Conservation (phyloP, 2,888 invertebrate genomes). For the Pycnomerus fuliginosus region DNA sequence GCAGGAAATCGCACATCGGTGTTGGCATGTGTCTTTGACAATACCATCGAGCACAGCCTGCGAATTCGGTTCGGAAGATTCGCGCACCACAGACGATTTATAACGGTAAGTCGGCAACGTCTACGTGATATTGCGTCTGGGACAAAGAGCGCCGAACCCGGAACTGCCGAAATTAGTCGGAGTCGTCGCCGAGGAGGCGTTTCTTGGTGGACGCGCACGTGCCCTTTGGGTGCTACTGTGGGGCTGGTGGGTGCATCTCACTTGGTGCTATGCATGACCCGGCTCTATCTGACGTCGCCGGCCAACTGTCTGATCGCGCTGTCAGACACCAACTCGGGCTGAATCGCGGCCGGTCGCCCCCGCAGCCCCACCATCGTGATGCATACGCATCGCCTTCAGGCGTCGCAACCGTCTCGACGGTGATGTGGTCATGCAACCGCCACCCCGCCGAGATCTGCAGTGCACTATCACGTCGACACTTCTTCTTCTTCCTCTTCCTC, state of each 20-base stretch:
- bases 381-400: constrained; percentile 34
- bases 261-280: constrained; percentile 52
- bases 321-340: constrained; percentile 48
- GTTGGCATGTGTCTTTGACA: constrained; percentile 16
- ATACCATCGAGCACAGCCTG: too few relatives aligned
- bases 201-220: constrained; percentile 1
- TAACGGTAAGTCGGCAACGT: too few relatives aligned
- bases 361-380: constrained; percentile 26
- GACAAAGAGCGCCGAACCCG: constrained; percentile 23
- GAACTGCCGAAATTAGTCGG: constrained; percentile 14
- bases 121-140: too few relatives aligned
- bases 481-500: too few relatives aligned
- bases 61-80: not conserved
- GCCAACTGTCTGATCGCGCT: constrained; percentile 53
- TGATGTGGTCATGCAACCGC: constrained; percentile 13
- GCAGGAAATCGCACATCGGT: constrained; percentile 18
- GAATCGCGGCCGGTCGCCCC: constrained; percentile 32
- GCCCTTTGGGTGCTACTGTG: not conserved
- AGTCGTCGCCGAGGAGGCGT: constrained; percentile 1
- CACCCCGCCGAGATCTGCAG: too few relatives aligned
- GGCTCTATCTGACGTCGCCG: constrained; percentile 56
- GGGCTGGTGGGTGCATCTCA: constrained; percentile 24
- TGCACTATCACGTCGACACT: too few relatives aligned
- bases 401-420: constrained; percentile 34
- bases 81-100: too few relatives aligned